phyloP scores from a whole-genome alignment of 1,140 invertebrate genomes.

The Marisa cornuarietis region DNA sequence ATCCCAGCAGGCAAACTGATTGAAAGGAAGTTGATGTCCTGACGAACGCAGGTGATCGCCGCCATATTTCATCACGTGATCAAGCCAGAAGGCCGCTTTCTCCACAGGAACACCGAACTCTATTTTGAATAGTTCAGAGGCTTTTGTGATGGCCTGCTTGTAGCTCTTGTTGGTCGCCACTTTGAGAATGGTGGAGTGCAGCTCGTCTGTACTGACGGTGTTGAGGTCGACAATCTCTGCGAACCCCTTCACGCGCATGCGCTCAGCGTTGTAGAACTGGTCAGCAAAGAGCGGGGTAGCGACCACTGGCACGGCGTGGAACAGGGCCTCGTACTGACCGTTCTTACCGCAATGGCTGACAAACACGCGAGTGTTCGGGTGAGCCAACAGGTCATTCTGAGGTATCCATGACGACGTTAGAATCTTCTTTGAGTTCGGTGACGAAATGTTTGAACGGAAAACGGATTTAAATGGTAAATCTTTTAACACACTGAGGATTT shows the following conservation, averaged over 20 bases:
- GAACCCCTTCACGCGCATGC: constrained; percentile 29
- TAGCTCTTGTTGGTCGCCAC: constrained; percentile 36
- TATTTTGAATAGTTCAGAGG: constrained; percentile 40
- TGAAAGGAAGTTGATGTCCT: constrained; percentile 33
- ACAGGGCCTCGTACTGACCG: constrained; percentile 44
- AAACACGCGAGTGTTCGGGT: constrained; percentile 66
- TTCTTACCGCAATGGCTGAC: constrained; percentile 50
- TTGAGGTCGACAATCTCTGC: constrained; percentile 33
- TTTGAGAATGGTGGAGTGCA: constrained; percentile 29
- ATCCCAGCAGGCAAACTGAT: constrained; percentile 43
- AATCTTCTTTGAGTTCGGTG: constrained; percentile 28
- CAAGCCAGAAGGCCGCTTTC: constrained; percentile 43
- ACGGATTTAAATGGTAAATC: constrained; percentile 24
- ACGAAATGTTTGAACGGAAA: constrained; percentile 21
- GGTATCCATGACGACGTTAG: constrained; percentile 42
- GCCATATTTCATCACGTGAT: constrained; percentile 51
- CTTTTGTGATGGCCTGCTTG: constrained; percentile 37
- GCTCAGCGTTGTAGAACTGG: constrained; percentile 68
- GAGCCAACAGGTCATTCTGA: constrained; percentile 64
- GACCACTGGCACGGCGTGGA: constrained; percentile 62
- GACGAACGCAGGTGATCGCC: constrained; percentile 39
- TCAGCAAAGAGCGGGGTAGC: constrained; percentile 79
- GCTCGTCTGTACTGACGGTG: constrained; percentile 16
- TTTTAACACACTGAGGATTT: constrained; percentile 29
- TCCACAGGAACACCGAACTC: constrained; percentile 32